Evolutionary conservation across 2,113 vertebrate species (phyloP), one percentile per base, ranked within the genome.

Genomic region (Reinhardtius hippoglossoides): DNA sequence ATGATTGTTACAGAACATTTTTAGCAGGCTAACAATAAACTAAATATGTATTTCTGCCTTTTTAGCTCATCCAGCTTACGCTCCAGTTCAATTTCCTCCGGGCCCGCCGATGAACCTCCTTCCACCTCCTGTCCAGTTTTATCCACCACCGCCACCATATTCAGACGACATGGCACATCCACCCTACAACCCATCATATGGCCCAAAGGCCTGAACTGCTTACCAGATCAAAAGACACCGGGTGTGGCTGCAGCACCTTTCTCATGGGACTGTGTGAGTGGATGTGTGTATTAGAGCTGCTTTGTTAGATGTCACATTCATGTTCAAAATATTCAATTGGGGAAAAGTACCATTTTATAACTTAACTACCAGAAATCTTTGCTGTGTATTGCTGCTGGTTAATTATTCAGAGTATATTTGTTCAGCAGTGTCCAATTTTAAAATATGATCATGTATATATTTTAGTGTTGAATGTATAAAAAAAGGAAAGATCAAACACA

Each of bases 131-230:
- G 15, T 13, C 4, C 31, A 52, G 14, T 58, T 50, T 23, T 2
- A 20, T 18, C 26, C n/a, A 65, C 10, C 13, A 3, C 26, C 40
- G 40, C 40, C 64, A 6, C 24, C 52, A 0, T 3, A 54, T 40
- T 50, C n/a, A 27, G 74, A 70, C 0, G 58, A 76, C 40, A 10
- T 12, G 40, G 40, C 2, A 1, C 80, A 81, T 16, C 72, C 31
- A 16, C 76, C 86, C 21, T 87, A 74, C 74, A 88, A 91, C 79
- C 91, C 89, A 0, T 14, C 67, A 2, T 88, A 88, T 67, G 4
- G 0, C 1, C 37, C 24, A 35, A 24, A 10, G 40, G 63, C 10
- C 7, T 79, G 40, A 62, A 57, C 27, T 1, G 24, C 3, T 31
- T 26, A 52, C 9, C 21, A 15, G 3, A 59, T 10, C 2, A 15